Base-by-base conservation (phyloP, 2,113 vertebrate species). In the Phocoena sinus region DNA sequence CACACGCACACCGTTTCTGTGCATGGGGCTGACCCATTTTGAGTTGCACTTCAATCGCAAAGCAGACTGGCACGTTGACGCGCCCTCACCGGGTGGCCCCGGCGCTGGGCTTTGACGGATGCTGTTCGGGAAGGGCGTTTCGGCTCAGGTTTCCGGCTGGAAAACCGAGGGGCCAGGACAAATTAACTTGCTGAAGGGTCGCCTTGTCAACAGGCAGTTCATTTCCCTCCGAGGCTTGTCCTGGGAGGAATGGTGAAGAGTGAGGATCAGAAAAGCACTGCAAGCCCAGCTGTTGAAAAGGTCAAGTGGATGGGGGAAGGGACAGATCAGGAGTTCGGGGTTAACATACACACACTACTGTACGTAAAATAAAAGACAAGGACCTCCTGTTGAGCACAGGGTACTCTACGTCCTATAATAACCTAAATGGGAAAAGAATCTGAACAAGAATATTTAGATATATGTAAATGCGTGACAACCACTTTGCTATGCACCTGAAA, bases 221-320 rank as follows among this genome's bases (percentile, higher is more conserved):
- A 6, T 9, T 41, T 44, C 58, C 41, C 56, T 56, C 44, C 23
- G 26, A 28, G 12, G 38, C 28, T 31, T 13, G 67, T 18, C n/a
- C 26, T 5, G 41, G 86, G 67, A 36, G 23, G 60, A 7, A 25
- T 2, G 13, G 60, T 14, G 50, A 62, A 31, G 74, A 17, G 65
- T 13, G 20, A 3, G 9, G 10, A 4, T 31, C 0, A 1, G 18
- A 38, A n/a, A 82, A 38, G 33, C 18, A 6, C 17, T 0, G 25
- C 1, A 18, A 14, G 60, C 1, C 4, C 1, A n/a, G 83, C 33
- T 44, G 28, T n/a, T 81, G 2, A 4, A 7, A 77, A 50, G 28
- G 74, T 28, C 74, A 77, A 28, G 74, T 33, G 44, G 74, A 20
- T 21, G 56, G 6, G 56, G 56, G 56, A 7, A 21, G 18, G 56